Evolutionary conservation across 2,888 invertebrate species (phyloP).

Genomic region (Chouioia cunea): DNA sequence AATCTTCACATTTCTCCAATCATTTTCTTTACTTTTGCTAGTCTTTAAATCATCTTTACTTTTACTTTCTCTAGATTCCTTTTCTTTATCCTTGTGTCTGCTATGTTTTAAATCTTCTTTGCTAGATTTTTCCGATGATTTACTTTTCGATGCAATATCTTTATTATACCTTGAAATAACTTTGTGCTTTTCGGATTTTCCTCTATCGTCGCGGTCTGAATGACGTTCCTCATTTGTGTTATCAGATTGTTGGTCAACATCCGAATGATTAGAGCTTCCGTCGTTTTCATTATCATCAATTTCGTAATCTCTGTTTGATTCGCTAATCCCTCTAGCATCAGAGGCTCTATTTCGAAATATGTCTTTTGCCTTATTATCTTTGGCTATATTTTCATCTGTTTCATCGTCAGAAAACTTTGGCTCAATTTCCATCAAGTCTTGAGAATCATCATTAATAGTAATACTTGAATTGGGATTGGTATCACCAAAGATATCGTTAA

Average conservation of each 20-base stretch:
- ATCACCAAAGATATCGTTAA: slow-evolving; percentile 63
- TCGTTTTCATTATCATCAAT: slow-evolving; percentile 33
- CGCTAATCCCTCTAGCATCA: slow-evolving; percentile 68
- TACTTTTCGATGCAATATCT: slow-evolving; percentile 42
- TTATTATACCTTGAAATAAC: slow-evolving; percentile 39
- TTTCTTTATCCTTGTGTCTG: slow-evolving; percentile 7
- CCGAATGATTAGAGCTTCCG: slow-evolving; percentile 26
- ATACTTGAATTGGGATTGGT: slow-evolving; percentile 39
- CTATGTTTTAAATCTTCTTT: slow-evolving; percentile 9
- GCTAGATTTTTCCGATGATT: slow-evolving; percentile 43
- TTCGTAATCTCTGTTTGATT: slow-evolving; percentile 41
- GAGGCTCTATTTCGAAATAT: slow-evolving; percentile 26
- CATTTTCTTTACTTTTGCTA: slow-evolving; percentile 32
- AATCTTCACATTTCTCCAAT: slow-evolving; percentile 26
- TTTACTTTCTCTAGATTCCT: slow-evolving; percentile 17
- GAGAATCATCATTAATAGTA: slow-evolving; percentile 51
- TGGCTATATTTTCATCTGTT: slow-evolving; percentile 21
- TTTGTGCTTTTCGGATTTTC: slow-evolving; percentile 41
- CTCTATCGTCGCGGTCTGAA: slow-evolving; percentile 21
- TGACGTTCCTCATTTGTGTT: slow-evolving; percentile 30
- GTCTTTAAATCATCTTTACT: slow-evolving; percentile 37
- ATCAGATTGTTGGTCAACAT: slow-evolving; percentile 24
- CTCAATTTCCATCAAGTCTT: slow-evolving; percentile 57
- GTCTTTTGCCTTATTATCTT: slow-evolving; percentile 38
- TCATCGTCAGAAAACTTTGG: slow-evolving; percentile 63